phyloP scores from a whole-genome alignment of 2,888 invertebrate genomes.

The Phengaris arion region DNA sequence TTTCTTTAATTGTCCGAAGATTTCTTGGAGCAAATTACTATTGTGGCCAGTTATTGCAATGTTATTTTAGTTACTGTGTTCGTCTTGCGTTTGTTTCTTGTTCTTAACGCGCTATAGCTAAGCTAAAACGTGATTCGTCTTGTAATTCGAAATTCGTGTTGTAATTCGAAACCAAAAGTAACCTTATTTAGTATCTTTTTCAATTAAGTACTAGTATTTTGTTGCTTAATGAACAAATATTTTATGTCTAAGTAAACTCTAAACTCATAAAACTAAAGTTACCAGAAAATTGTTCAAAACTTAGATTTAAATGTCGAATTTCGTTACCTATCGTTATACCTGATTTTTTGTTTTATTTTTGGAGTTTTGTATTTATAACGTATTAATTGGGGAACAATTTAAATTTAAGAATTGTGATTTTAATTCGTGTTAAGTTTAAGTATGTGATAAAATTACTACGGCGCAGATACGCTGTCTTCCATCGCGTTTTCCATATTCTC shows the following conservation, averaged over 20 bases:
- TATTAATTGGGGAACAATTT: conserved; percentile 75
- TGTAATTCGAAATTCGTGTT: conserved; percentile 4
- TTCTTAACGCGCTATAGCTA: conserved; percentile 34
- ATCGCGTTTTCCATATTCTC: conserved; percentile 62
- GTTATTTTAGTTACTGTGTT: conserved; percentile 60
- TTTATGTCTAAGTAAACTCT: conserved; percentile 36
- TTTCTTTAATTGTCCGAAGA: conserved; percentile 53
- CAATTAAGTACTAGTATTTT: conserved; percentile 20
- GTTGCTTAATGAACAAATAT: conserved; percentile 16
- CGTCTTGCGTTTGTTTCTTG: conserved; percentile 35
- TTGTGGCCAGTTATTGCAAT: conserved; percentile 76
- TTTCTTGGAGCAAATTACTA: conserved; percentile 62
- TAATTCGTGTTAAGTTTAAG: conserved; percentile 64
- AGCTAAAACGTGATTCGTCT: conserved; percentile 38
- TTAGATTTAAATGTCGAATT: conserved; percentile 54
- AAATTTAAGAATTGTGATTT: conserved; percentile 75
- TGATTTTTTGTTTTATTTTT: conserved; percentile 63
- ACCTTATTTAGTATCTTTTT: conserved; percentile 22
- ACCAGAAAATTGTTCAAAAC: conserved; percentile 75
- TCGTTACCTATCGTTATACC: conserved; percentile 75
- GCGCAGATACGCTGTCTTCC: conserved; percentile 70
- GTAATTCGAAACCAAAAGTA: conserved; percentile 38
- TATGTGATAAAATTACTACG: conserved; percentile 73
- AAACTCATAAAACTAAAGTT: conserved; percentile 69
- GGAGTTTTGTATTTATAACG: conserved; percentile 62